phyloP scores from a whole-genome alignment of 2,113 vertebrate genomes.

The Caranx melampygus region DNA sequence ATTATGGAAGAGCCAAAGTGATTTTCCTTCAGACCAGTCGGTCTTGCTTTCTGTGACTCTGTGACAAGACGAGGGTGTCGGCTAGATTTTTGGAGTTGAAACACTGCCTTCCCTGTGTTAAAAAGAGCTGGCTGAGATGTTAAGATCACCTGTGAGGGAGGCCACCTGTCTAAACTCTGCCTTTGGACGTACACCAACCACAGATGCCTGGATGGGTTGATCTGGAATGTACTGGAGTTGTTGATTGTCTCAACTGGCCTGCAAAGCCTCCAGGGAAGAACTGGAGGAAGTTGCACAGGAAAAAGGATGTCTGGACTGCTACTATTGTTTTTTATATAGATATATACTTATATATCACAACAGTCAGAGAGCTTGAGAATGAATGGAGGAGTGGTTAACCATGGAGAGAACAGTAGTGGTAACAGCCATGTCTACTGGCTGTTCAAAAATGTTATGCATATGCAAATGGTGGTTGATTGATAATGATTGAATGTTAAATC shows the following conservation, averaged over 20 bases:
- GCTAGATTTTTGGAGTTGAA: constrained; percentile 12
- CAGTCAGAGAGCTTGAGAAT: neutral
- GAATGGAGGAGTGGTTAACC: neutral
- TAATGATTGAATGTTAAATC: constrained; percentile 47
- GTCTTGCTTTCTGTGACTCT: constrained; percentile 1
- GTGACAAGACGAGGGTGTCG: neutral
- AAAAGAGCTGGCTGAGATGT: neutral
- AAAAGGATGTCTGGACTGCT: constrained; percentile 54
- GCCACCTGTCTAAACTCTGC: neutral
- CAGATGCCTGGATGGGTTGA: neutral
- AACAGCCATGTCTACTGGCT: constrained; percentile 1
- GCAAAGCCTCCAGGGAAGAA: constrained; percentile 16
- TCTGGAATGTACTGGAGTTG: constrained; percentile 5
- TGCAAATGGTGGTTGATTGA: constrained; percentile 3
- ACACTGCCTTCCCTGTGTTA: neutral
- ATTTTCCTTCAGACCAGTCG: neutral
- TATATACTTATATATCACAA: neutral
- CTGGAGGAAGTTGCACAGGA: constrained; percentile 35
- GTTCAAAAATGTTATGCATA: constrained; percentile 9
- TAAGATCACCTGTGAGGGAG: neutral
- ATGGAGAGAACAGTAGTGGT: neutral
- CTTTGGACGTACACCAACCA: constrained; percentile 1
- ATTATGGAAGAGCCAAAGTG: constrained; percentile 10
- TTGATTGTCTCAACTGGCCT: constrained; percentile 38
- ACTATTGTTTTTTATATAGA: constrained; percentile 25